Evolutionary conservation across 1,140 invertebrate genomes (phyloP), one percentile per base, ranked within the genome.

Genomic region (Drosophila elegans): DNA sequence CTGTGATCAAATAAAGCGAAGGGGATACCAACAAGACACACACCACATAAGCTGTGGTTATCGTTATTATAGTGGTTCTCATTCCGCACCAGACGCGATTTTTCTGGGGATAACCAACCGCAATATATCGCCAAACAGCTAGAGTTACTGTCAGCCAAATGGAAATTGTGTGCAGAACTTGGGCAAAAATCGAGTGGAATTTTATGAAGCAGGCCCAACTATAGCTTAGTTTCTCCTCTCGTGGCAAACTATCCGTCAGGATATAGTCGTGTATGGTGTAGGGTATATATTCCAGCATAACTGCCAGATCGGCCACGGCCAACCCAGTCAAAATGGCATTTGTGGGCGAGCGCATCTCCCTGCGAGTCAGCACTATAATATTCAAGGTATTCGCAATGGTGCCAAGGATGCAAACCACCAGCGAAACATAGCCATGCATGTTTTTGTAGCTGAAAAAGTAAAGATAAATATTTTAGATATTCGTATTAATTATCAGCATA

Each of bases 211-310:
- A 94, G 0, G 96, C 94, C 96, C 96, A 97, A 3, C 94, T 93
- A 90, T 97, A 97, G 0, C 95, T 96, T 75, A 93, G 95, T 3
- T 92, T 72, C 54, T 85, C 45, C 52, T 91, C 86, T 5, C 83
- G 39, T 1, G 86, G 71, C 67, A 91, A 48, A 3, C 84, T 90
- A 9, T 90, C 73, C 6, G 73, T 76, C 1, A 94, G 90, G n/a
- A 97, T 94, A 78, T 96, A 96, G 91, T 95, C 95, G 90, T 98
- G 97, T 41, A 96, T 94, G 3, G 96, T 95, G 86, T 96, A 98
- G 0, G 98, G 97, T 60, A 98, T 96, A 91, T 98, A 99, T 67
- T 97, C 97, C 38, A 97, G 92, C 97, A 99, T 98, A 0, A 98
- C 97, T 3, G 98, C 93, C 39, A 98, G 94, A 91, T 99, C 98